Evolutionary conservation across 2,888 invertebrate genomes (phyloP).

Genomic region (Hydrotaea diabolus): DNA sequence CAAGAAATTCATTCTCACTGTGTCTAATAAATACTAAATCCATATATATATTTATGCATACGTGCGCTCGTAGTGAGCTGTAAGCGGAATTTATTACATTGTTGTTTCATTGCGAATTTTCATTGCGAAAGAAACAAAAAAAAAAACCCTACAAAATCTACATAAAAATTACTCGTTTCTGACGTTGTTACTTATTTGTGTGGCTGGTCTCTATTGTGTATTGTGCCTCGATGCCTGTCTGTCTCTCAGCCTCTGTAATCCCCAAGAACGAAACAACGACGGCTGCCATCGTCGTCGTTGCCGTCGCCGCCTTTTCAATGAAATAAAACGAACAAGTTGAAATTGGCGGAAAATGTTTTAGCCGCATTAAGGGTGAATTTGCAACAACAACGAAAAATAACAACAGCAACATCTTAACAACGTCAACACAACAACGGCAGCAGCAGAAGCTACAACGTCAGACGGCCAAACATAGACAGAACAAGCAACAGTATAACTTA

Average conservation of each 20-base stretch:
- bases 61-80: not conserved
- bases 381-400: not conserved
- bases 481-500: slow-evolving; percentile 63
- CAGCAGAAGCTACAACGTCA: not conserved
- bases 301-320: slow-evolving; percentile 37
- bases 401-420: not conserved
- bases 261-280: slow-evolving; percentile 28
- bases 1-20: no score
- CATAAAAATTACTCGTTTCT: slow-evolving; percentile 62
- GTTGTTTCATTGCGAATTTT: slow-evolving; percentile 17
- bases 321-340: slow-evolving; percentile 60
- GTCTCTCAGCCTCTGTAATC: slow-evolving; percentile 7
- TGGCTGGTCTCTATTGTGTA: no score
- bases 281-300: no score
- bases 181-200: slow-evolving; percentile 43
- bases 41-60: not conserved
- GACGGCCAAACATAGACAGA: slow-evolving; percentile 19
- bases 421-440: not conserved
- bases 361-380: slow-evolving; percentile 56
- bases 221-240: not conserved
- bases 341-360: slow-evolving; percentile 66
- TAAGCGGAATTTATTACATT: slow-evolving; percentile 9
- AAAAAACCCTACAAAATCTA: slow-evolving; percentile 40
- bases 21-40: slow-evolving; percentile 26
- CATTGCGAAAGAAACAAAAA: no score